Conservation (phyloP, 2,888 invertebrate species). For the Cephus rjabovi region DNA sequence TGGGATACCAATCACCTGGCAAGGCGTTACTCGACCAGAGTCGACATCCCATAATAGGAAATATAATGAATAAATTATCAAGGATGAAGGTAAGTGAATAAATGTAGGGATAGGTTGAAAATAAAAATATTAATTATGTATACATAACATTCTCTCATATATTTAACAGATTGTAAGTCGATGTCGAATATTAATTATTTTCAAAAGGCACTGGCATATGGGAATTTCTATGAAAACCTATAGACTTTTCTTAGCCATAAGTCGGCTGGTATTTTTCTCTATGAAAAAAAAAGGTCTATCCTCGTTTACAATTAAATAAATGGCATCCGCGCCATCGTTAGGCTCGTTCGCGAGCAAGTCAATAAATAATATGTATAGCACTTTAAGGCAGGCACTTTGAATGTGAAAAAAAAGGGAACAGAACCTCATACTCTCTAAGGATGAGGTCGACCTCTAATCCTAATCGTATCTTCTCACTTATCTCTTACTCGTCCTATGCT, state of each 20-base stretch:
- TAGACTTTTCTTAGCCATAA: not conserved
- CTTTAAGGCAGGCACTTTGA: slow-evolving; percentile 8
- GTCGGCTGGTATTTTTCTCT: slow-evolving; percentile 15
- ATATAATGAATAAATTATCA: not conserved
- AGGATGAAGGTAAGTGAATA: not conserved
- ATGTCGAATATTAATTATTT: slow-evolving; percentile 32
- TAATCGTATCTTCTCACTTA: slow-evolving; percentile 10
- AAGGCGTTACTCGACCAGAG: too few relatives aligned
- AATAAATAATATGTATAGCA: slow-evolving; percentile 25
- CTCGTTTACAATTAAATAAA: slow-evolving; percentile 25
- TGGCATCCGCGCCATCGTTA: slow-evolving; percentile 10
- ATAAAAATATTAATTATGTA: slow-evolving; percentile 8
- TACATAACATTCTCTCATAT: slow-evolving; percentile 53
- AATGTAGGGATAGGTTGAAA: not conserved
- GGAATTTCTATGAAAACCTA: slow-evolving; percentile 9
- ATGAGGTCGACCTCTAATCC: slow-evolving; percentile 15
- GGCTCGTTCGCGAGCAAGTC: slow-evolving; percentile 22
- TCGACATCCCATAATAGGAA: not conserved
- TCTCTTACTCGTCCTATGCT: slow-evolving; percentile 23
- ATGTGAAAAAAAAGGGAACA: not conserved
- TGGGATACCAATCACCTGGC: not conserved
- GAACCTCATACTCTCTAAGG: slow-evolving; percentile 7
- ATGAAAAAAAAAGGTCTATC: slow-evolving; percentile 10
- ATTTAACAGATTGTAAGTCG: slow-evolving; percentile 55
- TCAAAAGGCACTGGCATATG: slow-evolving; percentile 52